Percentiles rank a stretch among this genome's conserved stretches.
Conservation (phyloP, 1,140 invertebrate genomes). For the Pseudomyrmex pallidus region DNA sequence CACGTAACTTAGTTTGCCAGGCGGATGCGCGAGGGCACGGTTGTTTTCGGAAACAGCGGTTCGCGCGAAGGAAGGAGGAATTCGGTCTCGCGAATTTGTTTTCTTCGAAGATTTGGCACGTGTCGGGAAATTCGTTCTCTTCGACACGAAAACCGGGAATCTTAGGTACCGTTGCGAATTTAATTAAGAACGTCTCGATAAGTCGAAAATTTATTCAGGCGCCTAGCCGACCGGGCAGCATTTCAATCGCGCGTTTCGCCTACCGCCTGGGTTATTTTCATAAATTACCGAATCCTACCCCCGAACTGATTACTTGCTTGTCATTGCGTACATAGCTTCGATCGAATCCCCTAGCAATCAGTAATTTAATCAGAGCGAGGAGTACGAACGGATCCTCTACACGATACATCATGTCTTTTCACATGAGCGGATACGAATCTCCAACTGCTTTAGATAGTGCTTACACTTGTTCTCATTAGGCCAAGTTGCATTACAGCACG, state of each 20-base stretch:
- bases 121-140: conserved; percentile 13
- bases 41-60: neutral
- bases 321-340: conserved; percentile 55
- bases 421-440: conserved; percentile 60
- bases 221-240: conserved; percentile 1
- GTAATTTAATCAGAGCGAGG: conserved; percentile 75
- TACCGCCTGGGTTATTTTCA: conserved; percentile 41
- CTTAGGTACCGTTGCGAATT: conserved; percentile 20
- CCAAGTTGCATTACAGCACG: conserved; percentile 27
- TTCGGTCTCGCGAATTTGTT: conserved; percentile 25
- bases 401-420: conserved; percentile 74
- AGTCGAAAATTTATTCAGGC: conserved; percentile 62
- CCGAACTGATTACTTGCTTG: conserved; percentile 55
- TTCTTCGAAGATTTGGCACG: conserved; percentile 18
- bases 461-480: conserved; percentile 51
- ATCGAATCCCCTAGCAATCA: conserved; percentile 73
- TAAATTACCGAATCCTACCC: conserved; percentile 37
- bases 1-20: conserved; percentile 49
- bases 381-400: conserved; percentile 46
- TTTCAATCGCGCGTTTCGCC: conserved; percentile 19
- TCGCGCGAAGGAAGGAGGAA: neutral
- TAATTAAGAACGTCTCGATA: conserved; percentile 30
- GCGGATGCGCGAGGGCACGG: conserved; percentile 4
- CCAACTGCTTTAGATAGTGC: conserved; percentile 37
- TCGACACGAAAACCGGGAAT: neutral